Conservation (phyloP, 2,797 vertebrate genomes). For the Chelonia mydas region DNA sequence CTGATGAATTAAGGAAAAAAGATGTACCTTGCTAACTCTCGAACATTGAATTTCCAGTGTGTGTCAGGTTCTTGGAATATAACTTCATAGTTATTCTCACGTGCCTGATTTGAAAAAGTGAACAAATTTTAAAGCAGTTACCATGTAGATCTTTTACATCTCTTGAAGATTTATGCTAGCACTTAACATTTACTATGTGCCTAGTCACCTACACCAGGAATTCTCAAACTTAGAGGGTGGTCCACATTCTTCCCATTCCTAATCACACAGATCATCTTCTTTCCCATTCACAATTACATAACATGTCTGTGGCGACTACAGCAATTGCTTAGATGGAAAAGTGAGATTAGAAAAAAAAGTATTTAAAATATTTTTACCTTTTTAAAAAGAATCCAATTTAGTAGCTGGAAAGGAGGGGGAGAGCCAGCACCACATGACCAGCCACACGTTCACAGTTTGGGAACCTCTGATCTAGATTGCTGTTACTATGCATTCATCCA, state of each 20-base stretch:
- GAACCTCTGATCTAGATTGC: background rate
- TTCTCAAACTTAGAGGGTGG: background rate
- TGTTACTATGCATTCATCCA: background rate
- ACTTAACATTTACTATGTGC: conserved; percentile 43
- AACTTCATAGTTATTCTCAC: conserved; percentile 83
- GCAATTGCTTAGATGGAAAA: background rate
- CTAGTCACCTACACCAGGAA: background rate
- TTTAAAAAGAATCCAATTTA: background rate
- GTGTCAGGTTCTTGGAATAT: conserved; percentile 85
- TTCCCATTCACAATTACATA: background rate
- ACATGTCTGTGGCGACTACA: background rate
- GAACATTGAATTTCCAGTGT: conserved; percentile 86
- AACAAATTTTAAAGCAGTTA: conserved; percentile 59
- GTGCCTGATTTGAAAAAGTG: conserved; percentile 80
- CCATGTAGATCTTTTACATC: background rate
- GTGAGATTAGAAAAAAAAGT: background rate
- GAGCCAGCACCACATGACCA: background rate
- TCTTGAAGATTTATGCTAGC: conserved; percentile 46
- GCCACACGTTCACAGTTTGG: background rate
- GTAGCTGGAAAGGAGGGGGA: background rate
- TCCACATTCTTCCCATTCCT: background rate
- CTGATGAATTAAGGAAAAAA: conserved; percentile 48
- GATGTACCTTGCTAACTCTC: conserved; percentile 82
- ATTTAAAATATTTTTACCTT: background rate
- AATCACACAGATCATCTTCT: background rate